These are phyloP conservation scores for Scaptomyza parva DNA, from an alignment of 2,888 invertebrate species.

Conservation along the genomic window DNA sequence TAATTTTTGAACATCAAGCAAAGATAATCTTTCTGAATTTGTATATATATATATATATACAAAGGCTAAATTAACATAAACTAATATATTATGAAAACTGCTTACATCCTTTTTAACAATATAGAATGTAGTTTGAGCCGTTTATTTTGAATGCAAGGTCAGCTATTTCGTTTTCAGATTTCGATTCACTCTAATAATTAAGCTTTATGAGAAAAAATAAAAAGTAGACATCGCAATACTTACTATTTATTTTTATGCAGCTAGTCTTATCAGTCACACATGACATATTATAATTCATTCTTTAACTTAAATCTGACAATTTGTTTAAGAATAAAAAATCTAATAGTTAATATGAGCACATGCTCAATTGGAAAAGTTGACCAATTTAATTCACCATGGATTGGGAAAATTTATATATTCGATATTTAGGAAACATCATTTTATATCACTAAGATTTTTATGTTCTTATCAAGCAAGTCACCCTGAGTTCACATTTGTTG, in stretches of 20 bases:
- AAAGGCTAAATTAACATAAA: neutral
- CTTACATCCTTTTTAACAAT: too few relatives aligned
- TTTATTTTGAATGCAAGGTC: too few relatives aligned
- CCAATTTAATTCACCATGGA: too few relatives aligned
- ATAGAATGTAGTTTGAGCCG: too few relatives aligned
- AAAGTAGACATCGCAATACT: too few relatives aligned
- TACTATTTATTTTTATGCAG: too few relatives aligned
- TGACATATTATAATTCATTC: neutral
- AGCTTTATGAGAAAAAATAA: too few relatives aligned
- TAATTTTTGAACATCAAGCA: neutral
- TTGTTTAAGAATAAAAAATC: neutral
- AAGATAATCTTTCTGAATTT: neutral
- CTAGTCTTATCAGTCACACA: neutral
- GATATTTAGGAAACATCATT: neutral
- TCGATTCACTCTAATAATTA: too few relatives aligned
- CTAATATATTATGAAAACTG: neutral
- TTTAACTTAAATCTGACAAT: neutral
- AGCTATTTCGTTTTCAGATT: too few relatives aligned
- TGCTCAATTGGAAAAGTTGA: neutral
- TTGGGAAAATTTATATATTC: too few relatives aligned
- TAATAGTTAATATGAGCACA: neutral
- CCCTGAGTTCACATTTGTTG: neutral
- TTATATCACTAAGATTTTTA: neutral
- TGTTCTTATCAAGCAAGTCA: slow-evolving; percentile 2
- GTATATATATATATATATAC: neutral